Conservation (phyloP, 2,888 invertebrate genomes). For the Tenthredo notha region DNA sequence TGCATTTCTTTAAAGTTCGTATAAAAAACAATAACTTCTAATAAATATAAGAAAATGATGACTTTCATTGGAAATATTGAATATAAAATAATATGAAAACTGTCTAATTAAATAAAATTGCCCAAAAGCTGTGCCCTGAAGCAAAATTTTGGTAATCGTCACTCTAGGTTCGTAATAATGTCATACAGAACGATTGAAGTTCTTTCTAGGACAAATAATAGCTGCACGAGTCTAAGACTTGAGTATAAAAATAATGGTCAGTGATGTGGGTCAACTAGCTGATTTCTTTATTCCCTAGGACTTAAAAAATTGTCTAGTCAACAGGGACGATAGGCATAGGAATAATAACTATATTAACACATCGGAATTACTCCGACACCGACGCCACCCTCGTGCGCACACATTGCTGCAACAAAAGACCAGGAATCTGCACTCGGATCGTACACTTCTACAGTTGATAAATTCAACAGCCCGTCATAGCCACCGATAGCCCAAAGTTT, state of each 20-base stretch:
- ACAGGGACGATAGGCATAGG: neutral
- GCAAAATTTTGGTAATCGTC: neutral
- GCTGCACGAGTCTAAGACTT: conserved; percentile 18
- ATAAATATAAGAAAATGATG: neutral
- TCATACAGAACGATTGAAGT: neutral
- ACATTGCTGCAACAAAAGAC: conserved; percentile 89
- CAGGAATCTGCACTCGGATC: conserved; percentile 87
- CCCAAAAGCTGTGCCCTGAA: conserved; percentile 19
- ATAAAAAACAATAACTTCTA: neutral
- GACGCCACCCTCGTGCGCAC: conserved; percentile 93
- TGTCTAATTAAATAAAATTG: neutral
- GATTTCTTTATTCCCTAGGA: neutral
- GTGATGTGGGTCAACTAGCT: neutral
- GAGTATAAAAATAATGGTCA: conserved; percentile 41
- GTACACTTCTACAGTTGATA: conserved; percentile 92
- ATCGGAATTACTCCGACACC: conserved; percentile 91
- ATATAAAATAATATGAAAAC: conserved; percentile 16
- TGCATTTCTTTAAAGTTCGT: conserved; percentile 31
- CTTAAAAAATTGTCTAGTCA: neutral
- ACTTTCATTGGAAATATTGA: neutral
- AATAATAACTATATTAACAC: conserved; percentile 58
- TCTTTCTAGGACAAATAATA: neutral
- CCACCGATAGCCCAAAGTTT: conserved; percentile 92
- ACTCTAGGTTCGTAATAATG: neutral
- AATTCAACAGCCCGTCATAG: conserved; percentile 89